Evolutionary conservation across 2,797 vertebrate species (phyloP).

Genomic region (Sebastes baramenuke): DNA sequence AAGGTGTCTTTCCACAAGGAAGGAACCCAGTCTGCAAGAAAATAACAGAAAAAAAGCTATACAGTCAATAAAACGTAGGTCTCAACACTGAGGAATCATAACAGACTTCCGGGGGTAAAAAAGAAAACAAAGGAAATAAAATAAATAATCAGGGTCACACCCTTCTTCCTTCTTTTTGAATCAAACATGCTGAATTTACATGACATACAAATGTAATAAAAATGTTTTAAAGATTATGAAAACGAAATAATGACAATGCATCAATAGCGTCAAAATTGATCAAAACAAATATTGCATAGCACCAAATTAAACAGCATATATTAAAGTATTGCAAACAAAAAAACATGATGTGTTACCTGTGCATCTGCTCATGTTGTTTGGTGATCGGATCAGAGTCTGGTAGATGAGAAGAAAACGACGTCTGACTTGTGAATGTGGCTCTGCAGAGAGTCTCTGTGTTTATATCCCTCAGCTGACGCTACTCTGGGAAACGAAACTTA

Average conservation of each 20-base stretch:
- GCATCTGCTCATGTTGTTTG: slow-evolving; percentile 26
- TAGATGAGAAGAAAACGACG: neutral
- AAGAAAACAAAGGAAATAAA: neutral
- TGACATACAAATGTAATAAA: neutral
- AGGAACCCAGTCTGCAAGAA: slow-evolving; percentile 59
- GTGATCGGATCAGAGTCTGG: neutral
- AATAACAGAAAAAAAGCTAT: neutral
- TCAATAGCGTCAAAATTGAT: neutral
- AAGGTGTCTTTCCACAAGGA: slow-evolving; percentile 61
- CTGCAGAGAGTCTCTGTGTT: neutral
- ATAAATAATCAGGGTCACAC: neutral
- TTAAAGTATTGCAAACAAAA: neutral
- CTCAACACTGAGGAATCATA: rapidly evolving
- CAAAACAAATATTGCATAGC: neutral
- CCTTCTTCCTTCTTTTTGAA: neutral
- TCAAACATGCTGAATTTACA: neutral
- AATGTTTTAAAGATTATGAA: neutral
- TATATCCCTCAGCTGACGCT: neutral
- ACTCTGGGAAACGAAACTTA: slow-evolving; percentile 64
- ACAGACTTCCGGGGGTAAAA: neutral
- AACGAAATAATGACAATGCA: neutral
- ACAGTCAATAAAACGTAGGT: neutral
- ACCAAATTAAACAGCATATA: neutral
- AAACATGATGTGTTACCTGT: slow-evolving; percentile 18
- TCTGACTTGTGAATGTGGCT: neutral